These are phyloP conservation scores for Garrulus glandarius DNA, from an alignment of 2,797 vertebrate genomes.

Conservation along the genomic window DNA sequence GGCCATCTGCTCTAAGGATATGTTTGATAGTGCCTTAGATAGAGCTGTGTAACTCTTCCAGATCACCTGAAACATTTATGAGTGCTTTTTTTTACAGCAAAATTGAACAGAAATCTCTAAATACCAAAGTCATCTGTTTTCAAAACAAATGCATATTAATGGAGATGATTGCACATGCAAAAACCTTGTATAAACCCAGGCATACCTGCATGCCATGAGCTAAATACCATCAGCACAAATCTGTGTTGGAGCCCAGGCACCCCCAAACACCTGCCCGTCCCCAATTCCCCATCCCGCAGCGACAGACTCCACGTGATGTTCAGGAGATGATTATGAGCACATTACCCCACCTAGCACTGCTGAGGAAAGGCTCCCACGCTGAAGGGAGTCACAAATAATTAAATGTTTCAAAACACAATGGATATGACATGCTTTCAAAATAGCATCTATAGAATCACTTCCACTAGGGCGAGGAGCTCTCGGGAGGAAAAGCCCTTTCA, in stretches of 20 bases:
- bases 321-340: not conserved
- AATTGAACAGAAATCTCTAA: not conserved
- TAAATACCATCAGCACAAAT: not conserved
- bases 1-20: not conserved
- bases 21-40: not conserved
- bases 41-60: not conserved
- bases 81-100: not conserved
- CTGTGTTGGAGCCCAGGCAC: not conserved
- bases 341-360: conserved; percentile 33
- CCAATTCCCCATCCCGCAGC: not conserved
- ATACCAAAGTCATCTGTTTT: not conserved
- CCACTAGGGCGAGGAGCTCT: conserved; percentile 57
- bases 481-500: conserved; percentile 62
- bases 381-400: conserved; percentile 71
- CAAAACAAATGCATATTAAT: not conserved
- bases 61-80: not conserved
- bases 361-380: conserved; percentile 42
- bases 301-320: not conserved
- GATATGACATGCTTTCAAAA: conserved; percentile 67
- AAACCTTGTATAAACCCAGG: not conserved
- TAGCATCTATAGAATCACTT: conserved; percentile 65
- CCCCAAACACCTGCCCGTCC: not conserved
- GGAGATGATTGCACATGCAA: not conserved
- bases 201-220: not conserved
- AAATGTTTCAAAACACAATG: conserved; percentile 70